Base-by-base conservation (phyloP, 2,797 vertebrate genomes). In the Melanogrammus aeglefinus region DNA sequence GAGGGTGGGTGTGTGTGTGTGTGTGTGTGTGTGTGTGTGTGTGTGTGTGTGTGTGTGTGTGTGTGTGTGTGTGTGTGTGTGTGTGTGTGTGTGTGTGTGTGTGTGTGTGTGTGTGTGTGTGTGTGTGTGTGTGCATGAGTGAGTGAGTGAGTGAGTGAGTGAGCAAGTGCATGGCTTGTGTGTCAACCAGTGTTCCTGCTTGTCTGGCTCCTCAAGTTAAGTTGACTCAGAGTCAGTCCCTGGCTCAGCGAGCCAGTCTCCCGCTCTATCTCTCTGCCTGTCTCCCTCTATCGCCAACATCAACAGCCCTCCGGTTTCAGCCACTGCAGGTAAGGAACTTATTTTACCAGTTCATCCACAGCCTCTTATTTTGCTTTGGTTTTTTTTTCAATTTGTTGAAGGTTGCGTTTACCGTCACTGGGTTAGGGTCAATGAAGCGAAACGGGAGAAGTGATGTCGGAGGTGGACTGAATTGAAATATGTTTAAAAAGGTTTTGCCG, bases 151-250 rank as follows among this genome's bases (percentile, higher is more conserved):
- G 92, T 90, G 88, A 87, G 89, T 87, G 88, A 92, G 93, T 92
- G 92, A 87, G 71, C 87, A 89, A 85, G 88, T 92, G 93, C 87
- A 93, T 86, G 79, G 90, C 92, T 90, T 92, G 92, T 92, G 93
- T 91, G 92, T 95, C 84, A 84, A 85, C 79, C 75, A 74, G 86
- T 88, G 88, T 88, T 91, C 87, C 88, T 88, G 86, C 82, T 91
- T 73, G 85, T 93, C 90, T 91, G 81, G 80, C 90, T 92, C 82
- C 85, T 88, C 86, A 87, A 87, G 89, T 90, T 85, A 88, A 92
- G 88, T 92, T 89, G 84, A 89, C 91, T 92, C 89, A 87, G 89
- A 90, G 82, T 86, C 86, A 87, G 88, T 83, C 87, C 84, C 83
- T 90, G 87, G 86, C 81, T 85, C 84, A 80, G 84, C 16, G 80